Evolutionary conservation across 1,140 invertebrate genomes (phyloP), one percentile per base, ranked within the genome.

Genomic region (Eriocheir sinensis): DNA sequence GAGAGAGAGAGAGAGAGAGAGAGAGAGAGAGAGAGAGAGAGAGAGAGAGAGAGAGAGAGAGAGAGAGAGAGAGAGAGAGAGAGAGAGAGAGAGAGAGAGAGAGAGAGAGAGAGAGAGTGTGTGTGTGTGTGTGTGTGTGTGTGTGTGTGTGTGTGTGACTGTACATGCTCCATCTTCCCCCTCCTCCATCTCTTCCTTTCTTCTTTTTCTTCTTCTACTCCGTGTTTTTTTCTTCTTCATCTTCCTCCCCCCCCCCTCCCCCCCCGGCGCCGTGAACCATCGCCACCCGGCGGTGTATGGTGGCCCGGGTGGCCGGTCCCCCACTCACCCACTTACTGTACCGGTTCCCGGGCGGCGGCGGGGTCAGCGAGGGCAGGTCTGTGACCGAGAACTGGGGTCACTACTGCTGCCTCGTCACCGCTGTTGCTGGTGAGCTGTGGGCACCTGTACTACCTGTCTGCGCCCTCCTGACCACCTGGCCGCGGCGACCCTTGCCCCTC

Each of bases 301-400:
- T 72, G 60, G 60, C 60, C 60, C 60, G 60, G 21, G 1, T n/a
- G 89, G 34, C n/a, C 17, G 32, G 27, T 90, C 89, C 89, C 53
- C 36, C 89, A 72, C 41, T 72, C 89, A 90, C 89, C 89, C 48
- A 90, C 89, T 90, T 90, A 90, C 89, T 90, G 89, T 44, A 90
- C 89, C 88, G 88, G 88, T 89, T 89, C 88, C 36, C n/a, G 8
- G 88, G 44, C 38, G 89, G 89, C 72, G 48, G 48, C 36, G 89
- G 89, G 89, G 89, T 90, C 89, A 90, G 53, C 89, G 89, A 17
- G 89, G 89, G 89, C 89, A 90, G 89, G 48, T 90, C 48, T 90
- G 48, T 90, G 89, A 72, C 89, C 89, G 48, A 72, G 89, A 72
- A 36, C 89, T 17, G 30, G 48, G 89, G 89, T 90, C 48, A 90